Evolutionary conservation across 2,113 vertebrate species (phyloP).

Genomic region (Datnioides undecimradiatus): DNA sequence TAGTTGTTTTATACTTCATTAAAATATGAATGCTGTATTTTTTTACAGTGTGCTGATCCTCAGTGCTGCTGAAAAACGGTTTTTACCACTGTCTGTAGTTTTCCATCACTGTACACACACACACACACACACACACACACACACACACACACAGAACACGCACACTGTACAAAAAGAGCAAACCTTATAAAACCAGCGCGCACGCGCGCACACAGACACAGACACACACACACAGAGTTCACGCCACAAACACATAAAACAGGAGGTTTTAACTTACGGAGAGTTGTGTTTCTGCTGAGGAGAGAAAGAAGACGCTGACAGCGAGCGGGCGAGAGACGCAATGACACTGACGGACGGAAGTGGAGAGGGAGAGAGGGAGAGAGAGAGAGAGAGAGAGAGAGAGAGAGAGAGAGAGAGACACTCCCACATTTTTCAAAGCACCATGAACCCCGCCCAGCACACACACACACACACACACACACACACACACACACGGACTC

Average conservation of each 20-base stretch:
- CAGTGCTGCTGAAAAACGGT: too few relatives aligned
- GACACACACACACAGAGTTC: neutral
- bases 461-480: slow-evolving; percentile 13
- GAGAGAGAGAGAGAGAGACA: neutral
- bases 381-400: neutral
- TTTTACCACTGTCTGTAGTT: neutral
- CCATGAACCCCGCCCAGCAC: slow-evolving; percentile 40
- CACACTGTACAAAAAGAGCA: neutral
- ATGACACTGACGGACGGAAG: neutral
- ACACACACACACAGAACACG: neutral
- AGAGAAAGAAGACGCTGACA: neutral
- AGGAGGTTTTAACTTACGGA: slow-evolving; percentile 18
- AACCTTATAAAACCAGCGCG: too few relatives aligned
- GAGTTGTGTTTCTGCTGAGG: neutral
- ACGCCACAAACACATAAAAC: neutral
- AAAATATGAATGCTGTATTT: neutral
- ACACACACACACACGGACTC: slow-evolving; percentile 24
- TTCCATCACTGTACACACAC: neutral
- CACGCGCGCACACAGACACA: neutral
- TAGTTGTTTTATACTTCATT: too few relatives aligned
- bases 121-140: slow-evolving; percentile 19
- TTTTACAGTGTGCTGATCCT: too few relatives aligned
- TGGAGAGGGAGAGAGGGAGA: neutral
- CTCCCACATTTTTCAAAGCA: slow-evolving; percentile 35
- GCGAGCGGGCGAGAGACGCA: neutral